phyloP scores from a whole-genome alignment of 2,888 invertebrate genomes.

The Polietes domitor region DNA sequence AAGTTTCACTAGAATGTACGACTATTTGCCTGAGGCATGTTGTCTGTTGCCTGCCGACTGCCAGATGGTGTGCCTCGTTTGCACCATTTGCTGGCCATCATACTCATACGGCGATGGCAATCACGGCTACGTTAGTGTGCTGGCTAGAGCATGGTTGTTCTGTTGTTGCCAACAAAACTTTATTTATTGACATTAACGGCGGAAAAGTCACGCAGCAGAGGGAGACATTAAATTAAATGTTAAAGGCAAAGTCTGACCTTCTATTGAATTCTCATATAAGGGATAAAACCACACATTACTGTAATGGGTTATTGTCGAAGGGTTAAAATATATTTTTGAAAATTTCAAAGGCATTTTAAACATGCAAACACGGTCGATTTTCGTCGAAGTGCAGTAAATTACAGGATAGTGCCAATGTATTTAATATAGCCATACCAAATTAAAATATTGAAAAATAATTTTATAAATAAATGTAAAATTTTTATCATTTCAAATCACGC shows the following conservation, averaged over 20 bases:
- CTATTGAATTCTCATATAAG: constrained; percentile 48
- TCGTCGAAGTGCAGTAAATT: too few species aligned
- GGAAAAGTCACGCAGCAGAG: not conserved
- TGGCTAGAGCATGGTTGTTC: constrained; percentile 23
- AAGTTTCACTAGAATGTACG: constrained; percentile 45
- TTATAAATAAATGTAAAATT: too few species aligned
- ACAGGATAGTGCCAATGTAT: too few species aligned
- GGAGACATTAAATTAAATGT: constrained; percentile 55
- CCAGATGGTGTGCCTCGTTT: not conserved
- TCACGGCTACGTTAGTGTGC: not conserved
- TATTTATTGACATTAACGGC: constrained; percentile 50
- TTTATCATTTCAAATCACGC: too few species aligned
- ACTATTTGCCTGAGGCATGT: not conserved
- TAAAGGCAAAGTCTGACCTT: constrained; percentile 52
- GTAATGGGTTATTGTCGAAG: too few species aligned
- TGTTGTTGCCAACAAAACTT: constrained; percentile 21
- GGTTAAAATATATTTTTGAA: too few species aligned
- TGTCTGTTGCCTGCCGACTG: not conserved
- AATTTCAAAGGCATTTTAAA: too few species aligned
- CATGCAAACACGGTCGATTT: too few species aligned
- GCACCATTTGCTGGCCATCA: not conserved
- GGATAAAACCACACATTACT: too few species aligned
- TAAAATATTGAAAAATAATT: too few species aligned
- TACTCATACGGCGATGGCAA: not conserved
- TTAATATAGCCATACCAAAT: too few species aligned